phyloP scores from a whole-genome alignment of 1,140 invertebrate genomes.

The Lepidurus apus region DNA sequence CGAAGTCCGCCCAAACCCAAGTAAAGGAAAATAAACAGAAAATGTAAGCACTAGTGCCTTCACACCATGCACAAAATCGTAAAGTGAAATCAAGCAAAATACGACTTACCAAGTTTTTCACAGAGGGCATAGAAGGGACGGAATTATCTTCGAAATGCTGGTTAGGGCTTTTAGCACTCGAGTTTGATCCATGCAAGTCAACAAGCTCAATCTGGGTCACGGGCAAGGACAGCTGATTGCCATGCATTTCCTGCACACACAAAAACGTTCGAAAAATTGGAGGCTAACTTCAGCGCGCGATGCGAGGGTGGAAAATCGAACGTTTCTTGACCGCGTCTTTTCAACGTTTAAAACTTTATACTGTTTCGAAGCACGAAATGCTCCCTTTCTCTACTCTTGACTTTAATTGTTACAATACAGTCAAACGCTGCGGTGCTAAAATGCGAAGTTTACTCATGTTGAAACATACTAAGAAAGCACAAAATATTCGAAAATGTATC shows the following conservation, averaged over 20 bases:
- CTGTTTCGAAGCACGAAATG: background rate
- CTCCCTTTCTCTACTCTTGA: too few species aligned
- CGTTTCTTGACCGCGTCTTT: background rate
- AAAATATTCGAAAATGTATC: too few species aligned
- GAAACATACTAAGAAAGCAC: background rate
- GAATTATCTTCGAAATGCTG: background rate
- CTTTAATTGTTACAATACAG: too few species aligned
- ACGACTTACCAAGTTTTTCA: background rate
- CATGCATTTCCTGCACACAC: background rate
- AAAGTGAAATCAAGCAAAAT: background rate
- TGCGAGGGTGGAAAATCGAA: background rate
- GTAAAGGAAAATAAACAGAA: background rate
- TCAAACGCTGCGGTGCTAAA: too few species aligned
- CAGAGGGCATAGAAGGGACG: background rate
- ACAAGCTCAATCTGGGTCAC: slow-evolving; percentile 13
- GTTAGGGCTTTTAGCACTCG: background rate
- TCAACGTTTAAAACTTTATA: background rate
- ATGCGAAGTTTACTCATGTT: background rate
- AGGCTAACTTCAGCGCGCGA: background rate
- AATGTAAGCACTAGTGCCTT: background rate
- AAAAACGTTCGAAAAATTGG: background rate
- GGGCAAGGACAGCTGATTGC: background rate
- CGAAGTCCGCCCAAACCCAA: background rate
- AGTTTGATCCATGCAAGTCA: background rate
- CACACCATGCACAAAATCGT: background rate